Base-by-base conservation (phyloP, 1,140 invertebrate genomes). In the Ips nitidus region DNA sequence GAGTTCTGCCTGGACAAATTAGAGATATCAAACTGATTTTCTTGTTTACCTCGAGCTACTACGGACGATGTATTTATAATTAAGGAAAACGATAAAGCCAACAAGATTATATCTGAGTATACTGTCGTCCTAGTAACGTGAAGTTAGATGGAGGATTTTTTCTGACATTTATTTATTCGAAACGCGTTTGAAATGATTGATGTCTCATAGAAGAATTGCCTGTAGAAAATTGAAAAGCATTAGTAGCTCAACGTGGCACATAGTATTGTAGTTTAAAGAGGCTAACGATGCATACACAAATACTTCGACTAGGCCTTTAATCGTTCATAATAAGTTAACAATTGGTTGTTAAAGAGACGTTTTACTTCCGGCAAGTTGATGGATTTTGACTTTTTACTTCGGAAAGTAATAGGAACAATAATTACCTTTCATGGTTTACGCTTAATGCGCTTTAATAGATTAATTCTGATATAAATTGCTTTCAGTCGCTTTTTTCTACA, bases 281-380 rank as follows among this genome's bases (percentile, higher is more conserved):
- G 40, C 57, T 42, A 59, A 59, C 39, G 57, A 59, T 59, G 57
- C 57, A 59, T 59, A 59, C 41, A 67, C 43, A 58, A 67, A 67
- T 67, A 59, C 52, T 55, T 56, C 40, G 59, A 59, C 50, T 56
- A 65, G 37, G 7, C 41, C 62, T 41, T 59, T 59, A 67, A 67
- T 59, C 42, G 65, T 59, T 67, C 41, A 42, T 52, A 50, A 59
- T 67, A 67, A 67, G 41, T 43, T 55, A 65, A 67, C 65, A 67
- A 67, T 67, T 59, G 65, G 65, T 59, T 67, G 65, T 67, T 67
- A 67, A 40, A 41, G 50, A 67, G 55, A 67, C 56, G 38, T 59
- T 43, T 59, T 59, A 67, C 65, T 67, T 67, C 65, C 65, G 65
- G 65, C 65, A 67, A 41, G 53, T 59, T 67, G 65, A 59, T 52